Evolutionary conservation across 2,113 vertebrate species (phyloP).

Genomic region (Thryonomys swinderianus): DNA sequence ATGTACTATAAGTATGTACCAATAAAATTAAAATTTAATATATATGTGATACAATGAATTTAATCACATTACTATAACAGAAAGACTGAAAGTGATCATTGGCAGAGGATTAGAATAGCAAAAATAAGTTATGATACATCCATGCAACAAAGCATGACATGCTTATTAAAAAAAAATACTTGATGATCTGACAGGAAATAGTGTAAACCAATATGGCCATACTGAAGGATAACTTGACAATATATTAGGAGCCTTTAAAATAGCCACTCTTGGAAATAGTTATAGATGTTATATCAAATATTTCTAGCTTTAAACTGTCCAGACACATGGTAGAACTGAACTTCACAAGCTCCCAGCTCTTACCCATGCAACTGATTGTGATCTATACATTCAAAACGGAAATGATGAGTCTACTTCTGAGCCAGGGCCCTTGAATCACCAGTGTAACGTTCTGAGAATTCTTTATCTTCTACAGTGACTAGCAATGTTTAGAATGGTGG

Average conservation of each 20-base stretch:
- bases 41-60: background rate
- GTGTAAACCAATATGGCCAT: background rate
- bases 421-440: background rate
- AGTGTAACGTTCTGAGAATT: background rate
- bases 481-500: background rate
- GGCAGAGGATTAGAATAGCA: background rate
- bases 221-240: background rate
- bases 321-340: background rate
- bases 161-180: constrained; percentile 1
- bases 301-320: background rate
- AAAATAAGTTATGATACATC: background rate
- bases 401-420: background rate
- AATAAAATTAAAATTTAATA: background rate
- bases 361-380: background rate
- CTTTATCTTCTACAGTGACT: background rate
- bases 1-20: background rate
- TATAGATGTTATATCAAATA: background rate
- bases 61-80: background rate
- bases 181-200: background rate
- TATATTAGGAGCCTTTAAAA: background rate
- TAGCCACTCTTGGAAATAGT: background rate
- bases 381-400: background rate
- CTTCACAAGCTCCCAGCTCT: background rate
- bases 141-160: background rate
- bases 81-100: background rate